These are phyloP conservation scores for Ictalurus furcatus DNA, from an alignment of 2,113 vertebrate genomes.

Conservation along the genomic window DNA sequence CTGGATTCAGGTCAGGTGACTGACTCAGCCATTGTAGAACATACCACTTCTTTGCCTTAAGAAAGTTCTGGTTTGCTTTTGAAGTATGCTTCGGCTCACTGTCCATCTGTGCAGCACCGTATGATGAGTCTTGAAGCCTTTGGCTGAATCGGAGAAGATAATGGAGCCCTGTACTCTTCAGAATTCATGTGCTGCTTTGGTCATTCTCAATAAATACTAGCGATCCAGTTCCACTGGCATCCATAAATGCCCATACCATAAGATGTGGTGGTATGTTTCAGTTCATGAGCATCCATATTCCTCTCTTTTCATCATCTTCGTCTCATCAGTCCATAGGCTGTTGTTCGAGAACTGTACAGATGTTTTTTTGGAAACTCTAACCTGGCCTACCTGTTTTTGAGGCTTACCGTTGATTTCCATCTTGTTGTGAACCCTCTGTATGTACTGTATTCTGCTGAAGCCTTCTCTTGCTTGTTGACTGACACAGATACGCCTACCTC, in stretches of 20 bases:
- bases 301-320: background rate
- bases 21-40: background rate
- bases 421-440: background rate
- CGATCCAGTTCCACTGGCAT: background rate
- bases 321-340: background rate
- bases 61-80: background rate
- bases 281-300: background rate
- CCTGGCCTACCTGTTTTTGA: background rate
- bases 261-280: background rate
- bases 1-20: background rate
- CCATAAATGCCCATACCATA: background rate
- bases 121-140: background rate
- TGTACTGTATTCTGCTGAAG: background rate
- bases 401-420: background rate
- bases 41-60: background rate
- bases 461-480: background rate
- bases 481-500: background rate
- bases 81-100: background rate
- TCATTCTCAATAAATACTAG: background rate
- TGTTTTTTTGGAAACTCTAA: background rate
- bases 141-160: background rate
- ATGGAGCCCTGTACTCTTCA: background rate
- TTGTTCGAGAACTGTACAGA: background rate
- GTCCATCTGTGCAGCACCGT: background rate
- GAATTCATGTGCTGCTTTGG: background rate